Conservation (phyloP, 2,113 vertebrate genomes). For the Pyrgilauda ruficollis region DNA sequence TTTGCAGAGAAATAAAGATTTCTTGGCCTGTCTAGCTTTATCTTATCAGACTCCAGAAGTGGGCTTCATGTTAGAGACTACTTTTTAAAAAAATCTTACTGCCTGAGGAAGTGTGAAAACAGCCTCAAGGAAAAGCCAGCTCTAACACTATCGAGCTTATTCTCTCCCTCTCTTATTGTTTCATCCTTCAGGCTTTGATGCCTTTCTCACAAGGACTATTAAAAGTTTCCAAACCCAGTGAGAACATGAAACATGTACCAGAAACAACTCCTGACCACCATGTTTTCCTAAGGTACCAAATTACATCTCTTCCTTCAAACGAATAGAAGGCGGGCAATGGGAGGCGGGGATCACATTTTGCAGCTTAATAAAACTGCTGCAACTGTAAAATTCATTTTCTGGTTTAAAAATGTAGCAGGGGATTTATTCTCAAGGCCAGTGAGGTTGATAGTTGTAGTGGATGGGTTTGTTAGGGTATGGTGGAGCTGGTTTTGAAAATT, state of each 20-base stretch:
- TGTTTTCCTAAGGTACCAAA: not conserved
- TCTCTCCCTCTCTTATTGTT: not conserved
- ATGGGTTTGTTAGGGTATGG: not conserved
- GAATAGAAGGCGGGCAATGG: fast-evolving
- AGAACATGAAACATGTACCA: not conserved
- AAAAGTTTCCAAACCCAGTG: not conserved
- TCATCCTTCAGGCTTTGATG: not conserved
- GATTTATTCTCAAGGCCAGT: not conserved
- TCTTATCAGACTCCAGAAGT: conserved; percentile 47
- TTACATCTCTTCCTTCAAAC: not conserved
- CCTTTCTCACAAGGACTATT: not conserved
- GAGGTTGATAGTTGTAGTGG: not conserved
- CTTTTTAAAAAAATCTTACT: conserved; percentile 6
- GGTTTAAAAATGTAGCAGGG: not conserved
- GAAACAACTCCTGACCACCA: not conserved
- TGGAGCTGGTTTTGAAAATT: not conserved
- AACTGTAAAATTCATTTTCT: not conserved
- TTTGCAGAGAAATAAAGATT: conserved; percentile 67
- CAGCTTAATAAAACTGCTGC: not conserved
- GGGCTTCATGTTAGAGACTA: conserved; percentile 27
- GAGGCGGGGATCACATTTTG: not conserved
- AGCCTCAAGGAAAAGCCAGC: conserved; percentile 12
- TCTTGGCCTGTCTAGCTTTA: conserved; percentile 60
- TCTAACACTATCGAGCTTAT: not conserved
- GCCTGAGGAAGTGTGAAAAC: conserved; percentile 59